Evolutionary conservation across 2,888 invertebrate genomes (phyloP).

Genomic region (Antheraea assamensis): DNA sequence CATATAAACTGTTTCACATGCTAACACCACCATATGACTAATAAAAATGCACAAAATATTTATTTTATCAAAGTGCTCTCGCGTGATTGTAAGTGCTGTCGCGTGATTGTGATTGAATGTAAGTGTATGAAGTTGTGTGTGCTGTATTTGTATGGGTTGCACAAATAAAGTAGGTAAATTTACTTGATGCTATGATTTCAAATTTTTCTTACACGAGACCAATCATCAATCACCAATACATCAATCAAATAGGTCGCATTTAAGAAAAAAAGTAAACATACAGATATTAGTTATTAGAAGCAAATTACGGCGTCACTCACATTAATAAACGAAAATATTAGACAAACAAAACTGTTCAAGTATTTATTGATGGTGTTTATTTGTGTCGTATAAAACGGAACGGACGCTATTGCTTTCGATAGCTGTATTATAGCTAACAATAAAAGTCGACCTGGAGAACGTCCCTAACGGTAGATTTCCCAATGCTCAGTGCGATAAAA

Average conservation of each 20-base stretch:
- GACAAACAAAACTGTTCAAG: constrained; percentile 27
- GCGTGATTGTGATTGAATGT: too few species aligned
- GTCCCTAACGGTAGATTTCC: constrained; percentile 68
- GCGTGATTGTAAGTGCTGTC: too few species aligned
- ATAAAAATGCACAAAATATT: too few species aligned
- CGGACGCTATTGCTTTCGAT: constrained; percentile 27
- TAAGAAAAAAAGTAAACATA: not conserved
- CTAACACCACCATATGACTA: too few species aligned
- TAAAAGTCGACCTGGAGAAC: constrained; percentile 52
- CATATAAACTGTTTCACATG: too few species aligned
- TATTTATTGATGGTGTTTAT: constrained; percentile 38
- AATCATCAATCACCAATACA: not conserved
- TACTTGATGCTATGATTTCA: too few species aligned
- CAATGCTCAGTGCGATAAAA: constrained; percentile 74
- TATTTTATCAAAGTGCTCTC: too few species aligned
- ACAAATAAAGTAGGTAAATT: too few species aligned
- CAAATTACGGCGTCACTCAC: not conserved
- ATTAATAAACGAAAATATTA: constrained; percentile 6
- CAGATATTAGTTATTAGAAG: not conserved
- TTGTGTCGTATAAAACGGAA: constrained; percentile 22
- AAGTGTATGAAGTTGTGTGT: too few species aligned
- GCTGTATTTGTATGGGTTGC: too few species aligned
- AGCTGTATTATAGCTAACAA: constrained; percentile 45
- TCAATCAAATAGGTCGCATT: not conserved
- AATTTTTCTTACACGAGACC: not conserved